phyloP scores from a whole-genome alignment of 2,888 invertebrate genomes.

The Ectemnius cavifrons region DNA sequence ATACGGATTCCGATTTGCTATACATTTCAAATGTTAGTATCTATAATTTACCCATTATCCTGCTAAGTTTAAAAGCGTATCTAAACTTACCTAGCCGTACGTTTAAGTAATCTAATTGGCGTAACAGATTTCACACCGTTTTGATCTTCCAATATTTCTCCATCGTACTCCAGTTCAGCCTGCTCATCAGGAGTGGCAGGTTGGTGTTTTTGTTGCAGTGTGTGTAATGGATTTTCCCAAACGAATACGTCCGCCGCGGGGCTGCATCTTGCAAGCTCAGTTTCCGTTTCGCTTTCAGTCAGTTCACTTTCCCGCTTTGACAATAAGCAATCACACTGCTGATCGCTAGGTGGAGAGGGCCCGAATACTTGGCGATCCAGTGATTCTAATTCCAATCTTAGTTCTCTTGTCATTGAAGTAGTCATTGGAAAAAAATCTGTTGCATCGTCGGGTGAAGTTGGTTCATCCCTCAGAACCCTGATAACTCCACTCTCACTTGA shows the following conservation, averaged over 20 bases:
- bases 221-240: constrained; percentile 88
- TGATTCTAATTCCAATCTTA: constrained; percentile 89
- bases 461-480: constrained; percentile 69
- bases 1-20: constrained; percentile 72
- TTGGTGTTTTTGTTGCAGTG: constrained; percentile 72
- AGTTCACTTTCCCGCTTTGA: constrained; percentile 69
- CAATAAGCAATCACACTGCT: constrained; percentile 69
- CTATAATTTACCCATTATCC: not conserved
- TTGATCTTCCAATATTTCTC: constrained; percentile 83
- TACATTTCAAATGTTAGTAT: constrained; percentile 1
- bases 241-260: constrained; percentile 83
- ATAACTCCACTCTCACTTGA: constrained; percentile 71
- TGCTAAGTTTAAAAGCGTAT: not conserved
- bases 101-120: constrained; percentile 82
- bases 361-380: constrained; percentile 92
- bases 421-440: constrained; percentile 91
- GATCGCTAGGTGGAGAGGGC: constrained; percentile 73
- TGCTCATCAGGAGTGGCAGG: constrained; percentile 87
- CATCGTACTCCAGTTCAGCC: constrained; percentile 84
- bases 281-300: constrained; percentile 76
- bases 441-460: constrained; percentile 86
- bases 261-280: constrained; percentile 78
- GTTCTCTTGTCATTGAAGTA: constrained; percentile 90
- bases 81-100: constrained; percentile 59
- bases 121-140: constrained; percentile 84